These are phyloP conservation scores for Ictalurus punctatus DNA, from an alignment of 2,113 vertebrate genomes.

Conservation along the genomic window DNA sequence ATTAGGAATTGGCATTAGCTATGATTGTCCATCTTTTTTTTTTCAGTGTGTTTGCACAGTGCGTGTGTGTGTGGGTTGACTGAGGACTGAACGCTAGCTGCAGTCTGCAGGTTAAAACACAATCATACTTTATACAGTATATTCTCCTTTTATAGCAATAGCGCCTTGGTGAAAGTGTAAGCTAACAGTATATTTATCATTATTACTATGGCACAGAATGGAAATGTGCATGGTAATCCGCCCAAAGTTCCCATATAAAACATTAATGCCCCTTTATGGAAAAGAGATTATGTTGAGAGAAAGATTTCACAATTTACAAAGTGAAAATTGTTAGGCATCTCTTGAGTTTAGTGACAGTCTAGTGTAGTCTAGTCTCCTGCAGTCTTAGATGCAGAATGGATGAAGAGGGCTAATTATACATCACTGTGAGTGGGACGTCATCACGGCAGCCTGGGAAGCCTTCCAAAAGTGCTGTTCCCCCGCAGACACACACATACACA, in stretches of 20 bases:
- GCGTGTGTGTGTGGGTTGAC: no score
- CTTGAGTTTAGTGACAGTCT: slow-evolving; percentile 10
- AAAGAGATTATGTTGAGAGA: slow-evolving; percentile 3
- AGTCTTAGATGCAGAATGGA: slow-evolving; percentile 16
- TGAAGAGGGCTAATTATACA: slow-evolving; percentile 45
- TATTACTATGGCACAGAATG: background rate
- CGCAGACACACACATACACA: background rate
- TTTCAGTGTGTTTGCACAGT: background rate
- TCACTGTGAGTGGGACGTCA: slow-evolving; percentile 19
- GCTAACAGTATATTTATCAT: slow-evolving; percentile 5
- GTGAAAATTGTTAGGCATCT: background rate
- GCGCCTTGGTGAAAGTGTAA: background rate
- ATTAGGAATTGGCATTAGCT: background rate
- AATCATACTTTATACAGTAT: background rate
- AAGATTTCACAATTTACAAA: slow-evolving; percentile 15
- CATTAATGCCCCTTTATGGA: slow-evolving; percentile 6
- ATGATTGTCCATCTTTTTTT: slow-evolving; percentile 3
- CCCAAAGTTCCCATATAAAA: slow-evolving; percentile 12
- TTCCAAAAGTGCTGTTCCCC: slow-evolving; percentile 23
- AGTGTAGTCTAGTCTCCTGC: background rate
- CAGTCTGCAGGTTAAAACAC: background rate
- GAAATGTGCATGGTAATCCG: slow-evolving; percentile 3
- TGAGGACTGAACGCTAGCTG: background rate
- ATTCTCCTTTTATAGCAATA: slow-evolving; percentile 1
- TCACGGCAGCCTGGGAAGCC: slow-evolving; percentile 36